Evolutionary conservation across 2,113 vertebrate species (phyloP).

Genomic region (Gavia stellata): DNA sequence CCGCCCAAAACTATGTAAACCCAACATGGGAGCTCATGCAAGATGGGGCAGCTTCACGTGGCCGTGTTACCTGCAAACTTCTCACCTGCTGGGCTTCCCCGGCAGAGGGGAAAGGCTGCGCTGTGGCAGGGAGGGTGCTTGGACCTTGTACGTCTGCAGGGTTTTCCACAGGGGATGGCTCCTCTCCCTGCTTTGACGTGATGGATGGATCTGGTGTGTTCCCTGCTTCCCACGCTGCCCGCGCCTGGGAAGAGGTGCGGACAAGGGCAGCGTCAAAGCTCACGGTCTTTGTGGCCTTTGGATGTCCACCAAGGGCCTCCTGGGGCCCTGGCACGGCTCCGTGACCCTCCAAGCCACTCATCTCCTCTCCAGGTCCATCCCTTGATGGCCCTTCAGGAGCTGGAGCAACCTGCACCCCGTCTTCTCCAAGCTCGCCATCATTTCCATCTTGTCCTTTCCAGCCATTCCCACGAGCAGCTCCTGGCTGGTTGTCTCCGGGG

Average conservation of each 20-base stretch:
- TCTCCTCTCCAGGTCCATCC: background rate
- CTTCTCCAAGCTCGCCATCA: background rate
- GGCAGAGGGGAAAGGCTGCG: background rate
- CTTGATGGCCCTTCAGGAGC: background rate
- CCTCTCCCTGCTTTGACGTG: background rate
- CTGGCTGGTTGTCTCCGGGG: background rate
- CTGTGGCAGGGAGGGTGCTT: background rate
- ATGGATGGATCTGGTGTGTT: background rate
- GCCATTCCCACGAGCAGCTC: background rate
- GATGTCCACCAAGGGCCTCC: background rate
- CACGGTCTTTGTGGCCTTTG: background rate
- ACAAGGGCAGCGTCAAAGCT: background rate
- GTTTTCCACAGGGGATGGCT: background rate
- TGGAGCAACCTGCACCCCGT: background rate
- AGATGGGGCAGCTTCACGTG: background rate
- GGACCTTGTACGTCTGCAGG: background rate
- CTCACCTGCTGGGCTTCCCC: background rate
- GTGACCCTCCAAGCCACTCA: background rate
- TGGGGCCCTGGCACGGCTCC: background rate
- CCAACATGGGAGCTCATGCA: accelerated
- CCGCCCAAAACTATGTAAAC: background rate
- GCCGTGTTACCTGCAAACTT: background rate
- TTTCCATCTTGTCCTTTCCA: background rate
- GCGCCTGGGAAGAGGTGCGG: background rate
- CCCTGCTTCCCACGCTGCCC: background rate